A percentile compares a stretch with the other conserved stretches of the same genome.
Evolutionary conservation across 1,140 invertebrate genomes (phyloP).

Genomic region (Zeugodacus cucurbitae): DNA sequence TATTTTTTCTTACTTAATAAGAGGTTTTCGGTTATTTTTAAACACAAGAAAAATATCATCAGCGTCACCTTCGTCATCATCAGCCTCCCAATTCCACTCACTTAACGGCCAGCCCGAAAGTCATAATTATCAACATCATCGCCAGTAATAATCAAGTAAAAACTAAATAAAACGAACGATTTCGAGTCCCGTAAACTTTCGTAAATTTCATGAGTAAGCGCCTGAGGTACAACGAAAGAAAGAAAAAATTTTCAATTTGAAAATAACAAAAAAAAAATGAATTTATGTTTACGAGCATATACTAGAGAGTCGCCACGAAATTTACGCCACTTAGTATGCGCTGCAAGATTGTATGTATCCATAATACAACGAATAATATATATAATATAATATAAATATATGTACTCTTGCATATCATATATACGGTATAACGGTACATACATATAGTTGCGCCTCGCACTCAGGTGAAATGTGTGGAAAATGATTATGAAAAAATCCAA

Average conservation of each 20-base stretch:
- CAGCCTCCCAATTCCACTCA: background rate
- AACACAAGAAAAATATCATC: background rate
- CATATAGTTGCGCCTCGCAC: background rate
- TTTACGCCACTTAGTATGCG: background rate
- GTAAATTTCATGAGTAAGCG: constrained; percentile 25
- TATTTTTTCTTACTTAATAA: background rate
- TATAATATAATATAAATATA: background rate
- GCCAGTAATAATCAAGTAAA: background rate
- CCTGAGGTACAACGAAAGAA: background rate
- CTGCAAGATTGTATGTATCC: background rate
- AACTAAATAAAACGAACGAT: background rate
- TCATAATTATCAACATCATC: background rate
- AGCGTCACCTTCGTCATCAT: constrained; percentile 8
- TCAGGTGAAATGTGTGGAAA: constrained; percentile 36
- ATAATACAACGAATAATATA: background rate
- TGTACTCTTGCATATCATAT: background rate
- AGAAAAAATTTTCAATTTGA: background rate
- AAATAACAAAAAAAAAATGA: constrained; percentile 18
- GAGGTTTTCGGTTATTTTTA: background rate
- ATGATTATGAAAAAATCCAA: constrained; percentile 35
- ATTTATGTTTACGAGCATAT: constrained; percentile 9
- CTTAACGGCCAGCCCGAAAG: background rate
- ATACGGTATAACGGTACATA: background rate
- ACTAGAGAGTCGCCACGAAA: background rate
- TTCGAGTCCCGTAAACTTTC: background rate